Evolutionary conservation across 2,797 vertebrate species (phyloP).

Genomic region (Cephalopachus bancanus): DNA sequence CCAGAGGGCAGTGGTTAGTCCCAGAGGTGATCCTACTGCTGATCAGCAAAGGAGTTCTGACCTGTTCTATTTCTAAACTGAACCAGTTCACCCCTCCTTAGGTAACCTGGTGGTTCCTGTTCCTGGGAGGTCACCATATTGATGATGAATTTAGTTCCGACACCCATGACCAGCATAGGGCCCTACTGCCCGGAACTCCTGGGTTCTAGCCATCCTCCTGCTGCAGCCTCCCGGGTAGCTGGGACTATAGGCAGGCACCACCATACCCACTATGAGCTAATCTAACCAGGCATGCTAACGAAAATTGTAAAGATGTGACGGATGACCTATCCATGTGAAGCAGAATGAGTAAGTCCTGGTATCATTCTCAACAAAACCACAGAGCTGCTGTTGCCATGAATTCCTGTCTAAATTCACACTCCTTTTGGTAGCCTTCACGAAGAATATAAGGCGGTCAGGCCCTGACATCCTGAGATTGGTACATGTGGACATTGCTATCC

Average conservation of each 20-base stretch:
- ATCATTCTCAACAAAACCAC: background rate
- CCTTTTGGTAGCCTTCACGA: background rate
- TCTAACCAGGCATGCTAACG: background rate
- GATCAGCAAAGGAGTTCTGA: background rate
- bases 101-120: background rate
- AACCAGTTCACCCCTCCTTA: background rate
- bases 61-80: background rate
- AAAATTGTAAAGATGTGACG: background rate
- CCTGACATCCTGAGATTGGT: background rate
- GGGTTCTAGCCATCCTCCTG: background rate
- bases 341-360: background rate
- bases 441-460: background rate
- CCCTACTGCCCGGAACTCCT: background rate
- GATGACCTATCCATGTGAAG: background rate
- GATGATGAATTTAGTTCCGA: background rate
- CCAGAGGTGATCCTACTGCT: background rate
- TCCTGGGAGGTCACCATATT: background rate
- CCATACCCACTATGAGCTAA: background rate
- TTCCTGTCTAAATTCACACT: background rate
- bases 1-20: background rate
- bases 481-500: background rate
- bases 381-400: background rate
- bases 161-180: background rate
- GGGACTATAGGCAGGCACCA: background rate
- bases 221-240: background rate